These are phyloP conservation scores for Cynopterus brachyotis DNA, from an alignment of 2,113 vertebrate species.

Conservation along the genomic window DNA sequence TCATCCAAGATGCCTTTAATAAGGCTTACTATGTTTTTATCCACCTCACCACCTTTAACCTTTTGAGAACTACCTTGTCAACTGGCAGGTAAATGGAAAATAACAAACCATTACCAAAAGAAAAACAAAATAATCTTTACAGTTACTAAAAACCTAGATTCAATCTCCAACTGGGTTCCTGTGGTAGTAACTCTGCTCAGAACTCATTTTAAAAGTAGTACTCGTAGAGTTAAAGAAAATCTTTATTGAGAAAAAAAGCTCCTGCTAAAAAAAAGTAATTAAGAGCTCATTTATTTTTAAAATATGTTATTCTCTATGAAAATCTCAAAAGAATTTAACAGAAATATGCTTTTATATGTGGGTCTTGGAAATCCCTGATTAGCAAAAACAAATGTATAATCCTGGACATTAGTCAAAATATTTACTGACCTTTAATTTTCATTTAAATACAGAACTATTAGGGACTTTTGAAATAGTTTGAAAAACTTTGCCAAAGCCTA, in stretches of 20 bases:
- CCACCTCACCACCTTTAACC: not conserved
- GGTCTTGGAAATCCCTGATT: not conserved
- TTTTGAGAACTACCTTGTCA: not conserved
- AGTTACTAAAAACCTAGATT: not conserved
- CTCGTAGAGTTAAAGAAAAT: not conserved
- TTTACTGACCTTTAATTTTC: not conserved
- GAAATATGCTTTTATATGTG: not conserved
- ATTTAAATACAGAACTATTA: slow-evolving; percentile 20
- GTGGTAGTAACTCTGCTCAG: not conserved
- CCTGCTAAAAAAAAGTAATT: not conserved
- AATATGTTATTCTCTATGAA: not conserved
- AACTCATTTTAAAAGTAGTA: slow-evolving; percentile 12
- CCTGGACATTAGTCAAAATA: not conserved
- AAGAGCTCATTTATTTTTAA: not conserved
- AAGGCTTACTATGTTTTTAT: not conserved
- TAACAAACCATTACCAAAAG: not conserved
- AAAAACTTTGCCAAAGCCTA: not conserved
- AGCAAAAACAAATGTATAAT: slow-evolving; percentile 12
- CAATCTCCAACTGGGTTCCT: not conserved
- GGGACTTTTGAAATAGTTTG: not conserved
- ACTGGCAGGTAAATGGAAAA: not conserved
- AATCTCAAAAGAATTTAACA: not conserved
- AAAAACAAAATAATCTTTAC: not conserved
- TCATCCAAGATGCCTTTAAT: not conserved
- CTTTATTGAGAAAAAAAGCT: not conserved